Evolutionary conservation across 2,797 vertebrate species (phyloP).

Genomic region (Hephaestus fuliginosus): DNA sequence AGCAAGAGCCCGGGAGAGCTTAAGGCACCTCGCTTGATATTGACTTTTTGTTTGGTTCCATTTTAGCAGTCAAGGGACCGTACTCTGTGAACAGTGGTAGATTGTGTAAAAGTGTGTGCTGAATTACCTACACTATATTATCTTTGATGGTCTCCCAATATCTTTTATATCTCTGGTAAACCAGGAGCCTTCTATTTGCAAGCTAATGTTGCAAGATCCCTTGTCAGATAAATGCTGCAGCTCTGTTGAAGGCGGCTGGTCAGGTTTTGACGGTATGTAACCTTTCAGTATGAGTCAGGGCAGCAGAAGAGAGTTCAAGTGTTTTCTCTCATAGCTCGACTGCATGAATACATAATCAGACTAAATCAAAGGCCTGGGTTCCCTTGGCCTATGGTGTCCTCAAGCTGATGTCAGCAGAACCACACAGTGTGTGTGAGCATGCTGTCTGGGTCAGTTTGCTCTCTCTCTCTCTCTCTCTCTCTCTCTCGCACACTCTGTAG

Average conservation of each 20-base stretch:
- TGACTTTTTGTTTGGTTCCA: slow-evolving; percentile 83
- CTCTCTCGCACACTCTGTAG: slow-evolving; percentile 44
- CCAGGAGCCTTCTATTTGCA: slow-evolving; percentile 70
- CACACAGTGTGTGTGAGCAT: slow-evolving; percentile 39
- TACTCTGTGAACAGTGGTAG: slow-evolving; percentile 66
- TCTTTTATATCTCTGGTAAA: slow-evolving; percentile 73
- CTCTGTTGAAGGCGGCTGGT: slow-evolving; percentile 50
- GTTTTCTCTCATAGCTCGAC: slow-evolving; percentile 66
- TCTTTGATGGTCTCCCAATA: slow-evolving; percentile 77
- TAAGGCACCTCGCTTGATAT: slow-evolving; percentile 79
- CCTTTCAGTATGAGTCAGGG: slow-evolving; percentile 65
- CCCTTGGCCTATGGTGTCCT: slow-evolving; percentile 72
- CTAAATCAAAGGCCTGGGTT: slow-evolving; percentile 74
- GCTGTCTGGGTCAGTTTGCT: slow-evolving; percentile 68
- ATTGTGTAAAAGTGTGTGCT: slow-evolving; percentile 76
- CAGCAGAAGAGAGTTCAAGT: slow-evolving; percentile 56
- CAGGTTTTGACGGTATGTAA: slow-evolving; percentile 53
- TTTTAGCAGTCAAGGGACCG: slow-evolving; percentile 78
- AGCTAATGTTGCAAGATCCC: slow-evolving; percentile 72
- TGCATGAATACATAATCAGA: slow-evolving; percentile 77
- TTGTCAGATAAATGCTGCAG: slow-evolving; percentile 71
- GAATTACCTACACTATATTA: slow-evolving; percentile 77
- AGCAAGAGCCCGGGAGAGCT: slow-evolving; percentile 77
- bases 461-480: slow-evolving; percentile 29
- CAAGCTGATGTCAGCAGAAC: slow-evolving; percentile 78